These are phyloP conservation scores for Ochotona curzoniae DNA, from an alignment of 2,113 vertebrate genomes.

Conservation along the genomic window DNA sequence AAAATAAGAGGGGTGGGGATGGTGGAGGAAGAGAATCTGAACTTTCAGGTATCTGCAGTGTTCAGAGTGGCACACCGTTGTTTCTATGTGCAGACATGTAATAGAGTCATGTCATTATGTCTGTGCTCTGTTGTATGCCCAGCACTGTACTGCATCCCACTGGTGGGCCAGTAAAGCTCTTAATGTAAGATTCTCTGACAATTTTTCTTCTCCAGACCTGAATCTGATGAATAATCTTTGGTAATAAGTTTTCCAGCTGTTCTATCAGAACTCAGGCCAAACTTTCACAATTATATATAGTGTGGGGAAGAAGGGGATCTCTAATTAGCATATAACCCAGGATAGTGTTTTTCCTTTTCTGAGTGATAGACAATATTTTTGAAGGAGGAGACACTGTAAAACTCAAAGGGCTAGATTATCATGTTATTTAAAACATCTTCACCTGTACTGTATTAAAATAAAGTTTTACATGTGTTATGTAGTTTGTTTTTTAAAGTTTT, in stretches of 20 bases:
- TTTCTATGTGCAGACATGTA: background rate
- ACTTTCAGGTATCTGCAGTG: slow-evolving; percentile 9
- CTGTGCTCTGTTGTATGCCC: background rate
- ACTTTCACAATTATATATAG: slow-evolving; percentile 59
- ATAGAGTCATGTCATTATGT: background rate
- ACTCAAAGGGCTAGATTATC: slow-evolving; percentile 26
- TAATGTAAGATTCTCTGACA: background rate
- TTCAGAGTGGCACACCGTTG: background rate
- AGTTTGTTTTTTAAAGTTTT: slow-evolving; percentile 41
- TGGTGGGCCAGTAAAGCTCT: slow-evolving; percentile 4
- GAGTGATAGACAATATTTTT: slow-evolving; percentile 40
- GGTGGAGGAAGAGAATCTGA: background rate
- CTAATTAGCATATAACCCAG: slow-evolving; percentile 55
- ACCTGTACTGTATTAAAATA: slow-evolving; percentile 13
- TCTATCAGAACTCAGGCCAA: slow-evolving; percentile 50
- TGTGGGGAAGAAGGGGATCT: background rate
- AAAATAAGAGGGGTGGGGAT: background rate
- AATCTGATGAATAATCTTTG: slow-evolving; percentile 56
- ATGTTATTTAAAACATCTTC: slow-evolving; percentile 25
- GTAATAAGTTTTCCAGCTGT: slow-evolving; percentile 72
- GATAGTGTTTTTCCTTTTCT: slow-evolving; percentile 28
- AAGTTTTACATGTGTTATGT: background rate
- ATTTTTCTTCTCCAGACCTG: slow-evolving; percentile 46
- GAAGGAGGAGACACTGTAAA: background rate
- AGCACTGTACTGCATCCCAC: background rate